Conservation (phyloP, 2,888 invertebrate species). For the Neoaliturus tenellus region DNA sequence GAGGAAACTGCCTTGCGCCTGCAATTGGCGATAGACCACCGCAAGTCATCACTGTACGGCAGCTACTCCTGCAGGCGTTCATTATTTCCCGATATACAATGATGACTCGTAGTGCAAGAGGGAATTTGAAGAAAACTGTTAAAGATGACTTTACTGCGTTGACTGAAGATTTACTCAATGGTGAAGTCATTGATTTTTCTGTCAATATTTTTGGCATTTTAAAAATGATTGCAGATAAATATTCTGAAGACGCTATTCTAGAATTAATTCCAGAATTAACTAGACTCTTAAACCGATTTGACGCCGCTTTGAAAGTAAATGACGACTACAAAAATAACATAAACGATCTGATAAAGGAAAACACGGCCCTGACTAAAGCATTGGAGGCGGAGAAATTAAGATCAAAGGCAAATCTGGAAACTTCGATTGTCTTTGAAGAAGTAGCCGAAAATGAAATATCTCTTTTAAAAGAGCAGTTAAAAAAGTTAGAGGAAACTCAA, state of each 20-base stretch:
- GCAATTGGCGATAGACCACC: no score
- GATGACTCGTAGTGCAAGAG: no score
- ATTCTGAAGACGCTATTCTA: neutral
- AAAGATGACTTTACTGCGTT: constrained; percentile 1
- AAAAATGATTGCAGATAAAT: neutral
- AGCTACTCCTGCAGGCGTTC: no score
- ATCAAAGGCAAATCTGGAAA: neutral
- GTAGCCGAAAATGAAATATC: neutral
- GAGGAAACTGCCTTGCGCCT: no score
- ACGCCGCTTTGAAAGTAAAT: neutral
- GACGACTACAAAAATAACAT: neutral
- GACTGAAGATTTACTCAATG: neutral
- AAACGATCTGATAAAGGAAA: neutral
- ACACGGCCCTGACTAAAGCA: neutral
- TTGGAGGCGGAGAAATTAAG: neutral
- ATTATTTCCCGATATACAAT: no score
- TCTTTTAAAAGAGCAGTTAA: neutral
- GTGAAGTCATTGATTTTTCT: neutral
- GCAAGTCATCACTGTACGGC: no score
- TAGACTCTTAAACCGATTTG: no score
- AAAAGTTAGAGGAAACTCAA: neutral
- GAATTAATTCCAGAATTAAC: neutral
- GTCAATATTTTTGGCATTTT: no score
- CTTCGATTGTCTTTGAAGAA: neutral
- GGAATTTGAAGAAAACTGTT: no score